These are phyloP conservation scores for Pagrus major DNA, from an alignment of 2,113 vertebrate genomes.

Conservation along the genomic window DNA sequence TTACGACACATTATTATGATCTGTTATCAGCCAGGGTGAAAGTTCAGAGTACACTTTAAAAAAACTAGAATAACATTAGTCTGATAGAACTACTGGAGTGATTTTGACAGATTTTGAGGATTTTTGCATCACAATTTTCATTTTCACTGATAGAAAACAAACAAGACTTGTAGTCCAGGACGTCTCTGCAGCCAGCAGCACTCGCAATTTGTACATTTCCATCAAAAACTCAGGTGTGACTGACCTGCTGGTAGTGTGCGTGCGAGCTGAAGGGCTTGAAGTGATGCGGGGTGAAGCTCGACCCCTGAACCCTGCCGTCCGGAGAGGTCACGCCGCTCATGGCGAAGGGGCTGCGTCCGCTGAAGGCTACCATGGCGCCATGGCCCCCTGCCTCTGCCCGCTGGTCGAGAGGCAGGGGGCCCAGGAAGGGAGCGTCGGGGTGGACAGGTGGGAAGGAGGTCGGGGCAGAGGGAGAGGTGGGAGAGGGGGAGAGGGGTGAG, in stretches of 20 bases:
- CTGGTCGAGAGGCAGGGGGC: slow-evolving; percentile 79
- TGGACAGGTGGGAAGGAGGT: slow-evolving; percentile 46
- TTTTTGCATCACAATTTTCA: no score
- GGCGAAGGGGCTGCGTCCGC: slow-evolving; percentile 88
- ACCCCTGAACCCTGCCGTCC: slow-evolving; percentile 87
- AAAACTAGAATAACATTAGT: no score
- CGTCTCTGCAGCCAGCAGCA: no score
- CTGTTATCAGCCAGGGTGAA: neutral
- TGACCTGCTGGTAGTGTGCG: slow-evolving; percentile 93
- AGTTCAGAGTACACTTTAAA: no score
- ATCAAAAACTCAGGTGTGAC: slow-evolving; percentile 3
- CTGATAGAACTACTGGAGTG: no score
- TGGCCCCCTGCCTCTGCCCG: slow-evolving; percentile 87
- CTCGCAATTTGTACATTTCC: no score
- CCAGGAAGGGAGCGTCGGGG: slow-evolving; percentile 54
- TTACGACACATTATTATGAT: neutral
- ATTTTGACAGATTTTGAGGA: no score
- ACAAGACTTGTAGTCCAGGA: no score
- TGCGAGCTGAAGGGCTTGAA: slow-evolving; percentile 97
- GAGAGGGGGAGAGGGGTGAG: slow-evolving; percentile 46
- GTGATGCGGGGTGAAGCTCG: slow-evolving; percentile 86
- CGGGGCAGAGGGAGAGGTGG: slow-evolving; percentile 25
- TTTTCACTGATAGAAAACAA: no score
- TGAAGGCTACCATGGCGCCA: slow-evolving; percentile 96
- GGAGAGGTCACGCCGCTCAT: slow-evolving; percentile 87